These are phyloP conservation scores for Propithecus coquereli DNA, from an alignment of 2,113 vertebrate species.

Conservation along the genomic window DNA sequence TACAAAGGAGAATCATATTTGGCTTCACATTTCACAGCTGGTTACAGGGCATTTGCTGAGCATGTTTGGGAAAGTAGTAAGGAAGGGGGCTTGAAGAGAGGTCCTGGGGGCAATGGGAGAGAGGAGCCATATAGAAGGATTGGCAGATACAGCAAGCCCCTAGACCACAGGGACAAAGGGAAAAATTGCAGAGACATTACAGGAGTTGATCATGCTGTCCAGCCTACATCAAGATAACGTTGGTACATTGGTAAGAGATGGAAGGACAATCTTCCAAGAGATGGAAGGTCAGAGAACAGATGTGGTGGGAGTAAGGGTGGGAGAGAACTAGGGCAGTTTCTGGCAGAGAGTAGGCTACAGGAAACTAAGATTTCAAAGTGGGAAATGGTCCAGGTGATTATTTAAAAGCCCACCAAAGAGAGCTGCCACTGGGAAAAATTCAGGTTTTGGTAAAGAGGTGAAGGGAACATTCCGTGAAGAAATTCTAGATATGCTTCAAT, in stretches of 20 bases:
- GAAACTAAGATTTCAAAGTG: background rate
- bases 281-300: background rate
- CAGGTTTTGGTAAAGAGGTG: background rate
- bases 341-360: background rate
- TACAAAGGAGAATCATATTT: background rate
- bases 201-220: background rate
- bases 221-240: background rate
- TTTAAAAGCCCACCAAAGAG: background rate
- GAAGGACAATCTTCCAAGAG: background rate
- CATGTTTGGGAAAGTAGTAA: background rate
- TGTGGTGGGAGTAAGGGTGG: background rate
- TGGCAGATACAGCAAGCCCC: background rate
- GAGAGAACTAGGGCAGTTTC: background rate
- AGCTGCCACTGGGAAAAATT: background rate
- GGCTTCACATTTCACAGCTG: background rate
- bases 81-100: background rate
- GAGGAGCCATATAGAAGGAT: background rate
- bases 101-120: background rate
- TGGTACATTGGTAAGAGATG: background rate
- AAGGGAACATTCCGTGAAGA: background rate
- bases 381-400: background rate
- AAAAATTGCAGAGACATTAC: background rate
- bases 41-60: background rate
- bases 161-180: background rate
- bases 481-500: background rate